These are phyloP conservation scores for Philopedon plagiatum DNA, from an alignment of 2,888 invertebrate genomes.

Conservation along the genomic window DNA sequence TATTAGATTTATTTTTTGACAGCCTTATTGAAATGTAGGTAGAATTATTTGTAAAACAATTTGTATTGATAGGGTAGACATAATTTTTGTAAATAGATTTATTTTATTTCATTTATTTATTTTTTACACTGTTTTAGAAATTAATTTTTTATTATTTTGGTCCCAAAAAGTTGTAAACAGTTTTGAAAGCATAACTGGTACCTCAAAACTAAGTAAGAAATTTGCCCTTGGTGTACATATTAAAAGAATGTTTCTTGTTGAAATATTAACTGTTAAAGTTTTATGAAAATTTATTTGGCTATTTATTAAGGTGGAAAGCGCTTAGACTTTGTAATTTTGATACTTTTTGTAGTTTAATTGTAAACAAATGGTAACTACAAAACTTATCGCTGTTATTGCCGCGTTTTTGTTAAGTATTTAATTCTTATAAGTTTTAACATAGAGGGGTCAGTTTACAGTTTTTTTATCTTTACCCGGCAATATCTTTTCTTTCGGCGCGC, in stretches of 20 bases:
- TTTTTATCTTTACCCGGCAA: no score
- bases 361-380: no score
- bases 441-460: no score
- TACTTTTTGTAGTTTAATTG: no score
- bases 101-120: constrained; percentile 17
- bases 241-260: constrained; percentile 28
- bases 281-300: constrained; percentile 18
- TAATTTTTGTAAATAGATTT: constrained; percentile 16
- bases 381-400: no score
- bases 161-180: constrained; percentile 7
- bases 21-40: neutral
- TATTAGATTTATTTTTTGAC: neutral
- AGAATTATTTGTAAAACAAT: constrained; percentile 13
- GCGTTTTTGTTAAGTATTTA: no score
- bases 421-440: no score
- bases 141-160: neutral
- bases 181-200: constrained; percentile 20
- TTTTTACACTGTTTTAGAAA: constrained; percentile 22
- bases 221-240: neutral
- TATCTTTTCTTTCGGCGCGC: no score
- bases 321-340: neutral
- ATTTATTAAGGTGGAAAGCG: constrained; percentile 25
- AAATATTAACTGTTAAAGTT: constrained; percentile 28
- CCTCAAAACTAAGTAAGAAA: constrained; percentile 21
- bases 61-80: neutral